phyloP scores from a whole-genome alignment of 1,140 invertebrate species.

The Habropoda laboriosa region DNA sequence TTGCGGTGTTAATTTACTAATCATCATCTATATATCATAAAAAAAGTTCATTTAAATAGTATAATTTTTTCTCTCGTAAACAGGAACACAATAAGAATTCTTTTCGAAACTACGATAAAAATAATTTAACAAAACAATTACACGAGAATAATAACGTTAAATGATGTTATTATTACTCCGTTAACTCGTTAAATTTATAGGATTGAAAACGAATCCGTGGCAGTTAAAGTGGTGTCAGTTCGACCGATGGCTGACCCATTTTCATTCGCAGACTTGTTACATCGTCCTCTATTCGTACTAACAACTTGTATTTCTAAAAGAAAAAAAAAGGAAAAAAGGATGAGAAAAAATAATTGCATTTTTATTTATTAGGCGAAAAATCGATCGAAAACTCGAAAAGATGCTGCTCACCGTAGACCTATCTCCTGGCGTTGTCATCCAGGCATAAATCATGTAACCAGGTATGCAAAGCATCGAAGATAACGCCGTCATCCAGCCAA shows the following conservation, averaged over 20 bases:
- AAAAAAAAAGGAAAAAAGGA: background rate
- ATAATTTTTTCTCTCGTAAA: background rate
- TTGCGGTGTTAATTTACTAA: slow-evolving; percentile 12
- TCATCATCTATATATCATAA: background rate
- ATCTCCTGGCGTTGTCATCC: slow-evolving; percentile 82
- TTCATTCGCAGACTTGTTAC: slow-evolving; percentile 87
- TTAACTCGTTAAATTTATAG: slow-evolving; percentile 25
- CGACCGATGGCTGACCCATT: slow-evolving; percentile 62
- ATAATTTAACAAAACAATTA: slow-evolving; percentile 4
- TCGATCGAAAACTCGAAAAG: no score
- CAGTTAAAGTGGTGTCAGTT: slow-evolving; percentile 60
- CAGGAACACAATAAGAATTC: slow-evolving; percentile 17
- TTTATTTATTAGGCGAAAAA: background rate
- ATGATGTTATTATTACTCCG: background rate
- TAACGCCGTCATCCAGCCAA: slow-evolving; percentile 88
- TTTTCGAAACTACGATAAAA: background rate
- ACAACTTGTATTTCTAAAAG: slow-evolving; percentile 88
- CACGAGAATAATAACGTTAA: background rate
- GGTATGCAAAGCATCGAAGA: slow-evolving; percentile 89
- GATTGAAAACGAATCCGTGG: slow-evolving; percentile 7
- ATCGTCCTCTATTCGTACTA: slow-evolving; percentile 90
- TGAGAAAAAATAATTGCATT: background rate
- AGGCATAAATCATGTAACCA: slow-evolving; percentile 84
- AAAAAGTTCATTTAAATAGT: slow-evolving; percentile 20
- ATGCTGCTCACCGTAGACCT: slow-evolving; percentile 45